Base-by-base conservation (phyloP, 35 echinoderm and acorn worm genomes). In the Heliocidaris tuberculata region DNA sequence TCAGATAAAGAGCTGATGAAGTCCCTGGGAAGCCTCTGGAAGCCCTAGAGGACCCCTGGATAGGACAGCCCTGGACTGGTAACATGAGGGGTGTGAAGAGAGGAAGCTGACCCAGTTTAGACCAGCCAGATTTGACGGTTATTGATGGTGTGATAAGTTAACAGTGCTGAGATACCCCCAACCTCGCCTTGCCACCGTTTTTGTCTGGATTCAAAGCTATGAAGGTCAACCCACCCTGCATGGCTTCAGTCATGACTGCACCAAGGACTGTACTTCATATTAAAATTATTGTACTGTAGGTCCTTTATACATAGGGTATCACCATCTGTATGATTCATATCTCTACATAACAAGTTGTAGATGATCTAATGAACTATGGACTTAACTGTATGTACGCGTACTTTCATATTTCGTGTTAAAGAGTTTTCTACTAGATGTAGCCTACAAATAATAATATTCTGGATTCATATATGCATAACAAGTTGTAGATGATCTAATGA, bases 91-190 rank as follows among this genome's bases (percentile, higher is more conserved):
- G 65, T 78, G 65, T 78, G 17, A 78, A 78, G 65, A 78, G 65
- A 78, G 65, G 65, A 78, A 78, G 65, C 65, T 78, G 65, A 78
- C 65, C 65, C 65, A 78, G 15, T 78, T 78, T 21, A 78, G 17
- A 78, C 65, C 65, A 78, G 65, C 65, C 65, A 78, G 65, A 78
- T 78, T 78, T 78, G 65, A 78, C 65, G 27, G 65, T 19, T 78
- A 27, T 24, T n/a, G 65, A 78, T 78, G 65, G 65, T 78, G 65
- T 78, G 65, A 78, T 78, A 78, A 78, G 65, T 78, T 78, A 19
- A 19, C 65, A 5, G 21, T 4, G 65, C 27, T 78, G 65, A 24
- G 65, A 78, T 78, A 78, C 65, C 65, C 19, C 65, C 65, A 19
- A 78, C 65, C 65, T 78, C 21, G 65, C 65, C 65, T 78, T 78